Evolutionary conservation across 2,797 vertebrate species (phyloP), one percentile per base, ranked within the genome.

Genomic region (Muscicapa striata): DNA sequence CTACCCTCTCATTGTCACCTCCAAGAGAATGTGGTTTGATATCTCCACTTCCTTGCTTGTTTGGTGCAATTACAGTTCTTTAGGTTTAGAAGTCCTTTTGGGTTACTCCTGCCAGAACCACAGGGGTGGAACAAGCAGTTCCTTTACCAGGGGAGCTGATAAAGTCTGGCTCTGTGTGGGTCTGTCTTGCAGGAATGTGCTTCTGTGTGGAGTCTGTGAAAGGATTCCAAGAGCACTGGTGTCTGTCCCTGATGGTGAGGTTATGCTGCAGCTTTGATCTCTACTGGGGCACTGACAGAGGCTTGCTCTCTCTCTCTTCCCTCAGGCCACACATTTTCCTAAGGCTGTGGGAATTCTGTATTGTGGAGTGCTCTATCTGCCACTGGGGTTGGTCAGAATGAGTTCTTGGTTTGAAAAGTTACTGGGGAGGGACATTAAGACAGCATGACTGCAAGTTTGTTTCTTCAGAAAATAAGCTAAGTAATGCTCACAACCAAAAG

Each of bases 231-330:
- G 49, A 84, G 49, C 43, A 23, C 62, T 81, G 46, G 11, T 0
- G 0, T 64, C 63, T 4, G 4, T 72, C 70, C 55, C 77, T 66
- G 57, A 62, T 59, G 83, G 30, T 32, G 78, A 84, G 38, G 46
- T 72, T 54, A 21, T 79, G 30, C 30, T 64, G 49, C 69, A 72
- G 74, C 90, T 96, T 87, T 96, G 92, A 84, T 82, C 74, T 84
- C 81, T 48, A 0, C 55, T 41, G 74, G 26, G 45, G 41, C 63
- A 49, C 40, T 73, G 45, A 38, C 30, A 67, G 40, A 81, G 26
- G 4, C 26, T 73, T 52, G 14, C 7, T 58, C 43, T 23, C 29
- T 26, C 9, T 43, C 21, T 34, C 26, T 58, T 36, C 13, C 51
- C 22, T 36, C 67, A 46, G 55, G 58, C 51, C 70, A 66, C 48